Base-by-base conservation (phyloP, 2,888 invertebrate genomes). In the Matsumyia berberina region DNA sequence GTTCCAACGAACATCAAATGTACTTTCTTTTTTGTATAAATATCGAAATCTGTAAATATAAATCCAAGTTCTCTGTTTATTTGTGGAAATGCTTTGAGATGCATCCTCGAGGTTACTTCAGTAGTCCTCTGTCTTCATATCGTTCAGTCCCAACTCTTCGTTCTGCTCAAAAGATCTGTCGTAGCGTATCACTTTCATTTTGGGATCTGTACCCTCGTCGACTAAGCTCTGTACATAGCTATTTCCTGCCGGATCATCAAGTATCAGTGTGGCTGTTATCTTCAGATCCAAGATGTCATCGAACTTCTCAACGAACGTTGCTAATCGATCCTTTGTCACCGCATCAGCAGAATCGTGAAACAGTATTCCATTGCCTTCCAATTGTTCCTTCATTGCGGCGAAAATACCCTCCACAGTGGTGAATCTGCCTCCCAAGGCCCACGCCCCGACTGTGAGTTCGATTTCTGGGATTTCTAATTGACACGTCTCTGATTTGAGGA, bases 161-260 rank as follows among this genome's bases (percentile, higher is more conserved):
- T 99, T 98, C 90, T 99, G 98, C 7, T 99, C 98, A 89, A 93
- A 96, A 0, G 93, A 94, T 57, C 99, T 93, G 73, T 96, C 96
- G 91, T 99, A 99, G 39, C 94, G 94, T 0, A 93, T 94, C 12
- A 98, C 94, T 81, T 92, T 94, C 86, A 99, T 92, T 79, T 94
- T 93, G 0, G 94, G 94, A 89, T 97, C 97, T n/a, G 92, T 91
- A 76, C 94, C 94, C 19, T 94, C 94, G 39, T 90, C 89, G 15
- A 96, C 95, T 0, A 97, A 91, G 89, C 96, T 97, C 94, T 97
- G 97, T 49, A 99, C 94, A 90, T 98, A 99, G 86, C 98, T 98
- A 92, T 99, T 99, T 0, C 99, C 99, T 7, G 99, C 97, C 1
- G 99, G 98, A 93, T 99, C 99, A 91, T 99, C 97, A 86, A 99